Percentiles rank a stretch among this genome's conserved stretches.
phyloP scores from a whole-genome alignment of 2,113 vertebrate species.

The Ochotona curzoniae region DNA sequence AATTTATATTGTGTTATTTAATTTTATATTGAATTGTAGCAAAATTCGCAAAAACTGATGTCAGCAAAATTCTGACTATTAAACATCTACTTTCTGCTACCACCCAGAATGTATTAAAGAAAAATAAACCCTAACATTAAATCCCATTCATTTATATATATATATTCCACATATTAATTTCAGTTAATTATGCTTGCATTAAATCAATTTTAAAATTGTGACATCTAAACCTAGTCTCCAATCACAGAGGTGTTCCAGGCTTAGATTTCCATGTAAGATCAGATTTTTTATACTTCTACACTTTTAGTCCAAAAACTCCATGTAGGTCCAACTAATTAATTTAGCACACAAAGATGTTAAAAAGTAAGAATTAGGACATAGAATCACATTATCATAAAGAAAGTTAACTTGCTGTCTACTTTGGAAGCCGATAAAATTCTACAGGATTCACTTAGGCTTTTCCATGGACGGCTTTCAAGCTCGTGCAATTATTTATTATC shows the following conservation, averaged over 20 bases:
- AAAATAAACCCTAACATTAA: background rate
- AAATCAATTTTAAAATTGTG: background rate
- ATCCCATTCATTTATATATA: background rate
- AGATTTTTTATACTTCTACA: background rate
- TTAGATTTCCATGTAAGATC: background rate
- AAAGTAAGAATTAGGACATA: background rate
- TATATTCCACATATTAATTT: background rate
- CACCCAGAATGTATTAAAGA: background rate
- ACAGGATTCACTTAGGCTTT: background rate
- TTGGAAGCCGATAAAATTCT: background rate
- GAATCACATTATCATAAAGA: background rate
- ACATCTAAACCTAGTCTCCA: background rate
- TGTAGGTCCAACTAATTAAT: background rate
- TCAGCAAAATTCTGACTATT: background rate
- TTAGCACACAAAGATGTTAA: background rate
- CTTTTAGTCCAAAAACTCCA: background rate
- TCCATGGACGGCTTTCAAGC: background rate
- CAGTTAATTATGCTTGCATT: background rate
- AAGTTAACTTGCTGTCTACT: background rate
- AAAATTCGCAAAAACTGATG: background rate
- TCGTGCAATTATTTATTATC: background rate
- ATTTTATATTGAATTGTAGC: background rate
- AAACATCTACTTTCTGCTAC: background rate
- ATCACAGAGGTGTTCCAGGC: background rate
- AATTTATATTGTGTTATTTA: background rate